Percentiles rank a stretch among this genome's conserved stretches.
These are phyloP conservation scores for Anhinga anhinga DNA, from an alignment of 2,113 vertebrate genomes.

Conservation along the genomic window DNA sequence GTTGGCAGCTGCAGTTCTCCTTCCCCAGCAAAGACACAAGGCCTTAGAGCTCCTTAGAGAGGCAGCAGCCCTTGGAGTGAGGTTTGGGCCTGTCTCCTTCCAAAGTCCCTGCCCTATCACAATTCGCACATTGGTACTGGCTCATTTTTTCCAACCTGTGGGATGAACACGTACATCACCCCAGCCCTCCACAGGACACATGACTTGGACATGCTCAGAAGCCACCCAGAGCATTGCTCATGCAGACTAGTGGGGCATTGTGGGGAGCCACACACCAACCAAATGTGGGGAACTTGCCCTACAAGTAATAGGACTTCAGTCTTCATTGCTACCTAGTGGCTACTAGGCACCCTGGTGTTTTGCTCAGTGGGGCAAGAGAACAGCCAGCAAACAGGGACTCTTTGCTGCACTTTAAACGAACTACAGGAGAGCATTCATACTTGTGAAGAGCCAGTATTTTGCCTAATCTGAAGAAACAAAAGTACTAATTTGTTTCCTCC, in stretches of 20 bases:
- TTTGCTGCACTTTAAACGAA: not conserved
- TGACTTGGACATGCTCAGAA: not conserved
- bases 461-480: not conserved
- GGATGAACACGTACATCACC: not conserved
- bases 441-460: not conserved
- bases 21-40: not conserved
- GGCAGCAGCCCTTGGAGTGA: not conserved
- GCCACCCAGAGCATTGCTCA: not conserved
- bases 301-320: not conserved
- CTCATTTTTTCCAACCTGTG: not conserved
- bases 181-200: not conserved
- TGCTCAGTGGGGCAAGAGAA: not conserved
- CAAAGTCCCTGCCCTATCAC: not conserved
- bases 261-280: not conserved
- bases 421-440: not conserved
- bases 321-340: not conserved
- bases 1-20: not conserved
- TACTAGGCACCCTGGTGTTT: not conserved
- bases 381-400: not conserved
- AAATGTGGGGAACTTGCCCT: not conserved
- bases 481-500: not conserved
- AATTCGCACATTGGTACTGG: not conserved
- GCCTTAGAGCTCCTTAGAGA: not conserved
- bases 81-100: not conserved
- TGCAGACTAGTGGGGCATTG: not conserved